Evolutionary conservation across 2,113 vertebrate genomes (phyloP).

Genomic region (Sciurus niger): DNA sequence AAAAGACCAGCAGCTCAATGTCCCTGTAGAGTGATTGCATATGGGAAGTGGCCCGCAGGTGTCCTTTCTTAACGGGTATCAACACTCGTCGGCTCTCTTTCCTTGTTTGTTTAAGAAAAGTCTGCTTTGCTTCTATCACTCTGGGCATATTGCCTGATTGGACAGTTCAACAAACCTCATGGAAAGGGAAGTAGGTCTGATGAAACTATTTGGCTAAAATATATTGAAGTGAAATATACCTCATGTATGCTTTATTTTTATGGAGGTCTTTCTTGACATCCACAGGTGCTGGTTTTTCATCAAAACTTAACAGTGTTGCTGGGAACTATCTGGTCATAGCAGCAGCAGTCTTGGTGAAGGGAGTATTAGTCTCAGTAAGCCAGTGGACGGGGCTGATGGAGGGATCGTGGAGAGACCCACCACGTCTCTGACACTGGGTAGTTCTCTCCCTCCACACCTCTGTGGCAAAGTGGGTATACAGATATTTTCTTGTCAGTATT

Average conservation of each 20-base stretch:
- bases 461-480: not conserved
- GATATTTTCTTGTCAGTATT: not conserved
- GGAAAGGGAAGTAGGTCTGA: not conserved
- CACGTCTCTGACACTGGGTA: not conserved
- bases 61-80: not conserved
- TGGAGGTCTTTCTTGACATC: not conserved
- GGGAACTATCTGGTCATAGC: not conserved
- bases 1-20: not conserved
- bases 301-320: not conserved
- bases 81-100: not conserved
- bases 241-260: not conserved
- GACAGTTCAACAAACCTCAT: not conserved
- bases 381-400: not conserved
- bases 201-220: not conserved
- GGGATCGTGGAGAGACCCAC: not conserved
- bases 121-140: not conserved
- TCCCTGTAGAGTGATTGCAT: not conserved
- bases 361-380: rapidly evolving
- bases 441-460: not conserved
- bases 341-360: not conserved
- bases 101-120: not conserved
- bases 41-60: not conserved
- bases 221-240: not conserved
- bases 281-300: not conserved
- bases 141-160: not conserved